Conservation (phyloP, 1,140 invertebrate genomes). For the Pantala flavescens region DNA sequence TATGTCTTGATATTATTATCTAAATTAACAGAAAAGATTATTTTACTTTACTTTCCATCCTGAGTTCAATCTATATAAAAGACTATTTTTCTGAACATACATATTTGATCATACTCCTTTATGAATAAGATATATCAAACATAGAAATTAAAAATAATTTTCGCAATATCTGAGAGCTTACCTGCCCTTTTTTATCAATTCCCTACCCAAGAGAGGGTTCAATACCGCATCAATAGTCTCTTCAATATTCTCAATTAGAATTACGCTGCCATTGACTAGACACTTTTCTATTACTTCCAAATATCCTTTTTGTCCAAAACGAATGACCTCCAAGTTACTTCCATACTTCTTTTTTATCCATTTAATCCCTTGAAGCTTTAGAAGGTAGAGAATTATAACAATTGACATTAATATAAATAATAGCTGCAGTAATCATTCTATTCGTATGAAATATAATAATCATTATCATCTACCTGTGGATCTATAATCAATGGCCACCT, state of each 20-base stretch:
- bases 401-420: not conserved
- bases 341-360: slow-evolving; percentile 83
- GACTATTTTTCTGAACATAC: no score
- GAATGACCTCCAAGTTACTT: slow-evolving; percentile 56
- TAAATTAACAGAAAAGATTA: no score
- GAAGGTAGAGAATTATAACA: not conserved
- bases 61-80: no score
- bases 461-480: slow-evolving; percentile 55
- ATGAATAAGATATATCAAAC: no score
- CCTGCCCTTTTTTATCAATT: slow-evolving; percentile 74
- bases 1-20: no score
- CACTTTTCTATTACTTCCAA: slow-evolving; percentile 74
- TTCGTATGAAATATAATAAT: slow-evolving; percentile 12
- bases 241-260: slow-evolving; percentile 78
- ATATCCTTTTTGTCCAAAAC: slow-evolving; percentile 71
- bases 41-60: no score
- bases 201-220: slow-evolving; percentile 77
- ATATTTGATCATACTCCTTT: no score
- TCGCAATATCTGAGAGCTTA: slow-evolving; percentile 39
- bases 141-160: no score
- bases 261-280: slow-evolving; percentile 55
- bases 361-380: slow-evolving; percentile 69
- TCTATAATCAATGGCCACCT: slow-evolving; percentile 94
- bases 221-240: slow-evolving; percentile 83
- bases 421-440: not conserved